Conservation (phyloP, 2,888 invertebrate genomes). For the Conus canariensis region DNA sequence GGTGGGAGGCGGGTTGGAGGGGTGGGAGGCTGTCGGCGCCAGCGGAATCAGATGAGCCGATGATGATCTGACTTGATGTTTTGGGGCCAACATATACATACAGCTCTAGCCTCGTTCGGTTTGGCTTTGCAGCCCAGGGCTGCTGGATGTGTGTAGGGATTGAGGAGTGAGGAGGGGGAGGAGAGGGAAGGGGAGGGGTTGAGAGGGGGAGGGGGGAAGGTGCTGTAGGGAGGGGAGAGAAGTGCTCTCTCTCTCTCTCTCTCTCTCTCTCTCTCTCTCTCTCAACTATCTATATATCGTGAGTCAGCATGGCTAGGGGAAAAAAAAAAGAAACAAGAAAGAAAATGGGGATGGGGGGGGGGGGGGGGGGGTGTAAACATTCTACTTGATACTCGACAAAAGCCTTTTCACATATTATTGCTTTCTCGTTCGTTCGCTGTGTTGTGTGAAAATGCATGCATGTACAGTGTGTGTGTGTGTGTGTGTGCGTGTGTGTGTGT, state of each 20-base stretch:
- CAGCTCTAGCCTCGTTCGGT: neutral
- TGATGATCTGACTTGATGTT: conserved; percentile 32
- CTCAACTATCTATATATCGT: neutral
- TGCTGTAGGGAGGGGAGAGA: neutral
- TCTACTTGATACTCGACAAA: too few relatives aligned
- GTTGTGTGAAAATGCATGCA: neutral
- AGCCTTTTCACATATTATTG: too few relatives aligned
- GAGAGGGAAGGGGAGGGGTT: neutral
- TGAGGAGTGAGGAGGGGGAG: neutral
- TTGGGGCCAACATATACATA: conserved; percentile 1
- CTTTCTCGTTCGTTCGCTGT: neutral
- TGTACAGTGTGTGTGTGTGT: conserved; percentile 13
- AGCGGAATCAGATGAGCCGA: conserved; percentile 27
- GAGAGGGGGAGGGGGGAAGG: neutral
- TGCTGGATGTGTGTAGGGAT: too few relatives aligned
- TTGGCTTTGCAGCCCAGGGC: neutral
- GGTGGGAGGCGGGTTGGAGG: neutral
- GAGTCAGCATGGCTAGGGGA: neutral
- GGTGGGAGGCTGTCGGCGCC: neutral
- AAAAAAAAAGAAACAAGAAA: neutral
- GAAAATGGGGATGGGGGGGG: neutral
- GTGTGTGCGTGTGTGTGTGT: conserved; percentile 19
- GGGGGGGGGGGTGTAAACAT: too few relatives aligned
- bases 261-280: neutral
- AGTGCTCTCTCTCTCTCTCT: neutral